phyloP scores from a whole-genome alignment of 2,797 vertebrate genomes.

The Rhynchotus rufescens region DNA sequence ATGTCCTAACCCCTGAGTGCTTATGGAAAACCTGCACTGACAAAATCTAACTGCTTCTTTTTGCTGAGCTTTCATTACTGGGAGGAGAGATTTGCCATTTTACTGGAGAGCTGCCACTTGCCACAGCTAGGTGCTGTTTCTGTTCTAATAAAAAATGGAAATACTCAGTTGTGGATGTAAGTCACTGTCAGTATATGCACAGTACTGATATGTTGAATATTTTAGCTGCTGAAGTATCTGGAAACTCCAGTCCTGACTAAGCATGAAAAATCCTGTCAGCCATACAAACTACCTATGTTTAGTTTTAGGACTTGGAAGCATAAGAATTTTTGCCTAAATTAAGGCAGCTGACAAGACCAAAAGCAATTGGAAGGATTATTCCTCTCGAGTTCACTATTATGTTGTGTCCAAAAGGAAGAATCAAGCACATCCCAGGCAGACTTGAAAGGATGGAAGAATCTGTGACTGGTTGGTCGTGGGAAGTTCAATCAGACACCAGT shows the following conservation, averaged over 20 bases:
- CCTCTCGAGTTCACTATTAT: background rate
- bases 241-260: background rate
- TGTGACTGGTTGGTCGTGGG: background rate
- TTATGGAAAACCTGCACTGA: background rate
- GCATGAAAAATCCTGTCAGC: too few relatives aligned
- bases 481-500: background rate
- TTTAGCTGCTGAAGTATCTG: background rate
- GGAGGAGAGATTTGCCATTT: background rate
- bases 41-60: background rate
- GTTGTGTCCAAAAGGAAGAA: background rate
- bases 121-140: background rate
- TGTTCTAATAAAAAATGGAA: background rate
- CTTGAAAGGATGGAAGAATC: background rate
- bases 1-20: background rate
- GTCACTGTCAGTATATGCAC: background rate
- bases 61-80: background rate
- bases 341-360: background rate
- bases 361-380: background rate
- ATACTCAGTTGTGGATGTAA: background rate
- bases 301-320: background rate
- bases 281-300: background rate
- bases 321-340: background rate
- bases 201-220: background rate
- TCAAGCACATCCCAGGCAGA: background rate
- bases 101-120: background rate